Conservation (phyloP, 2,888 invertebrate genomes). For the Melolontha melolontha region DNA sequence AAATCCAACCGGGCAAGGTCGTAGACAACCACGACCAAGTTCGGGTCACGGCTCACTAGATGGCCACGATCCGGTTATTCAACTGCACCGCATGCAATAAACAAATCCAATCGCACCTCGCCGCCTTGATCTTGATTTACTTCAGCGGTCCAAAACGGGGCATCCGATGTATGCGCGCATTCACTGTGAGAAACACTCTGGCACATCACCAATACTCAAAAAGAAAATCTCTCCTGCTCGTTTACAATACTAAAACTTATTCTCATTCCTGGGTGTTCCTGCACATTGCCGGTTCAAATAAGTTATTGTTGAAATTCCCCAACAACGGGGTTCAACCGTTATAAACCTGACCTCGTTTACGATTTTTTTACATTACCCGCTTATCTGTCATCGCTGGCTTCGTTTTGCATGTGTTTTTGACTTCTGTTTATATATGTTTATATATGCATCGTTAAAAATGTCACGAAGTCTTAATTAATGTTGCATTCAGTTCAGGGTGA, state of each 20-base stretch:
- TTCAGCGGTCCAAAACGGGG: constrained; percentile 25
- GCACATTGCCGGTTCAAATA: constrained; percentile 9
- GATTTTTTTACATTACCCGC: constrained; percentile 21
- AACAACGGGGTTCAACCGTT: constrained; percentile 34
- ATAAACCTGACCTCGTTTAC: constrained; percentile 41
- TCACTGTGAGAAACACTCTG: constrained; percentile 6
- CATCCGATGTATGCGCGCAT: background rate
- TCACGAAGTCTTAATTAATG: constrained; percentile 7
- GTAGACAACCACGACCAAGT: constrained; percentile 48
- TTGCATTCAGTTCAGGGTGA: background rate
- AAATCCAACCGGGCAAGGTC: constrained; percentile 47
- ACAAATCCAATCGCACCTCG: constrained; percentile 45
- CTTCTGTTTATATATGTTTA: background rate
- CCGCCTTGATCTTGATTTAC: constrained; percentile 49
- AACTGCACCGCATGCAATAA: constrained; percentile 47
- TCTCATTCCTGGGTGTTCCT: constrained; percentile 15
- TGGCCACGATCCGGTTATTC: constrained; percentile 52
- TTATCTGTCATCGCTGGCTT: constrained; percentile 26
- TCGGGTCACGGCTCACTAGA: constrained; percentile 51
- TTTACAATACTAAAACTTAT: constrained; percentile 15
- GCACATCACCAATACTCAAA: constrained; percentile 41
- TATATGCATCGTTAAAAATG: constrained; percentile 3
- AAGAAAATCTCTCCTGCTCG: constrained; percentile 21
- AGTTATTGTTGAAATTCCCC: constrained; percentile 43
- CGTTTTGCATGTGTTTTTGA: constrained; percentile 6